A percentile compares a stretch with the other conserved stretches of the same genome.
phyloP scores from a whole-genome alignment of 2,113 vertebrate species.

The Tor tambroides region DNA sequence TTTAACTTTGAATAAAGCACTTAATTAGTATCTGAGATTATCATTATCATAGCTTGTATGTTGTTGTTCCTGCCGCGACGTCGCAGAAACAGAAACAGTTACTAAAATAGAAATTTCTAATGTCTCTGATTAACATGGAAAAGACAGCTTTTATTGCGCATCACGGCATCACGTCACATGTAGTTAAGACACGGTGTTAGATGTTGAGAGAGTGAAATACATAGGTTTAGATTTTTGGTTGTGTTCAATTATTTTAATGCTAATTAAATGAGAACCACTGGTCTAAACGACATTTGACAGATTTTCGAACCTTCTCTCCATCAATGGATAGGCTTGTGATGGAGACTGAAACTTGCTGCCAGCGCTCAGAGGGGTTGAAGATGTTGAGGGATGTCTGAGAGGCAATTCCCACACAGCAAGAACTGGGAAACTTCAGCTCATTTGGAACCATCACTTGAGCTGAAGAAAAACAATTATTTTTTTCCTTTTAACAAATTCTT shows the following conservation, averaged over 20 bases:
- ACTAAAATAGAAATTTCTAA: too few relatives aligned
- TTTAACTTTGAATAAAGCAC: too few relatives aligned
- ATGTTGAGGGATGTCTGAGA: slow-evolving; percentile 86
- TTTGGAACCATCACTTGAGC: slow-evolving; percentile 83
- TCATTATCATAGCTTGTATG: too few relatives aligned
- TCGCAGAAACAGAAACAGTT: too few relatives aligned
- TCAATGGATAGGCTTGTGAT: slow-evolving; percentile 83
- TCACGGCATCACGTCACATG: too few relatives aligned
- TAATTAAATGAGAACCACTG: not conserved
- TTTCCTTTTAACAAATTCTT: not conserved
- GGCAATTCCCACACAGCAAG: slow-evolving; percentile 95
- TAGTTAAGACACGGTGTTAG: too few relatives aligned
- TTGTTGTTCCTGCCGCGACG: too few relatives aligned
- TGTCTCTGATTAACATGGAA: too few relatives aligned
- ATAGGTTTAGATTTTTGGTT: too few relatives aligned
- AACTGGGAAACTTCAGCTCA: slow-evolving; percentile 86
- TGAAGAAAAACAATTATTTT: not conserved
- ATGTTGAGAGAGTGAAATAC: too few relatives aligned
- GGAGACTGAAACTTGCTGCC: slow-evolving; percentile 88
- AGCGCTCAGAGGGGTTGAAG: slow-evolving; percentile 90
- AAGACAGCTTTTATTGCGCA: too few relatives aligned
- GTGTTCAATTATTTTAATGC: not conserved
- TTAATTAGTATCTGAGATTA: too few relatives aligned
- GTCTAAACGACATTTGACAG: not conserved
- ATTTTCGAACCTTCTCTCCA: slow-evolving; percentile 80